These are phyloP conservation scores for Drosophila funebris DNA, from an alignment of 1,140 invertebrate genomes.

Conservation along the genomic window DNA sequence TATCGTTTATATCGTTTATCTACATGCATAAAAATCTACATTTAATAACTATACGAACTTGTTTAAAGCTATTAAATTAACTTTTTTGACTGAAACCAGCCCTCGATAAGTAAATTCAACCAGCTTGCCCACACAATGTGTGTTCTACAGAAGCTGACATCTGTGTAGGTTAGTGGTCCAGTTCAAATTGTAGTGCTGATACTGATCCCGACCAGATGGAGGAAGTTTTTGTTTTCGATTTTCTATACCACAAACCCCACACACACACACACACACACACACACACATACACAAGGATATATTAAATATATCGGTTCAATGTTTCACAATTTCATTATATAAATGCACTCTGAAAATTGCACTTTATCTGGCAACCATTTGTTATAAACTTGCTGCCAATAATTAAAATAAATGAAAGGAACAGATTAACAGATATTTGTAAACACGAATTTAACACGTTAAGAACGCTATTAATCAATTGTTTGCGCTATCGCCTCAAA, in stretches of 20 bases:
- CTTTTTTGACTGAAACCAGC: constrained; percentile 38
- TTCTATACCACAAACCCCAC: background rate
- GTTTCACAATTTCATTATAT: background rate
- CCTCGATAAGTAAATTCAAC: constrained; percentile 6
- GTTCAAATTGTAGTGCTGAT: constrained; percentile 12
- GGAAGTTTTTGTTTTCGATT: constrained; percentile 1
- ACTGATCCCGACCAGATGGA: constrained; percentile 2
- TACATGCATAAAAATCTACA: constrained; percentile 69
- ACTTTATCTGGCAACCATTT: constrained; percentile 49
- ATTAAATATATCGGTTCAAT: background rate
- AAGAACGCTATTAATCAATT: constrained; percentile 53
- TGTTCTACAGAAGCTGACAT: background rate
- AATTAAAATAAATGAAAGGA: constrained; percentile 15
- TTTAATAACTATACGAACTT: constrained; percentile 42
- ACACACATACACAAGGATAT: constrained; percentile 1
- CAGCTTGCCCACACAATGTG: too few species aligned
- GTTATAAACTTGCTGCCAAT: constrained; percentile 35
- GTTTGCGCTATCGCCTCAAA: constrained; percentile 33
- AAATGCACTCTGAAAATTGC: constrained; percentile 9
- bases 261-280: background rate
- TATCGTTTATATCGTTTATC: constrained; percentile 78
- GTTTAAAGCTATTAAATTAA: constrained; percentile 45
- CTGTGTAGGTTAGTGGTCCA: constrained; percentile 35
- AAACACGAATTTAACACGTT: constrained; percentile 76
- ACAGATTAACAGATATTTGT: constrained; percentile 27